These are phyloP conservation scores for Heliconius hortense DNA, from an alignment of 2,888 invertebrate species.

Conservation along the genomic window DNA sequence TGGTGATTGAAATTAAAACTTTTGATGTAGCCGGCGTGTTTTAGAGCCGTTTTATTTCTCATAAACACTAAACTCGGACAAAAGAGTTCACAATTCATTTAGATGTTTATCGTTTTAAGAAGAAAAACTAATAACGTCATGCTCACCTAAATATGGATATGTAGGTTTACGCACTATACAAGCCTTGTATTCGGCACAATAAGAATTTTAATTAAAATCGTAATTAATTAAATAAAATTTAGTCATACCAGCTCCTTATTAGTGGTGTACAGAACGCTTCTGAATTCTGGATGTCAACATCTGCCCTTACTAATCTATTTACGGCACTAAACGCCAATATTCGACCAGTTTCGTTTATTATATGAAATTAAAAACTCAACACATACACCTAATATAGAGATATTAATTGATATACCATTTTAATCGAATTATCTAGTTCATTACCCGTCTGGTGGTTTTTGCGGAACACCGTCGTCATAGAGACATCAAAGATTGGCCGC, in stretches of 20 bases:
- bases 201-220: neutral
- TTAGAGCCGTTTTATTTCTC: slow-evolving; percentile 68
- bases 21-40: slow-evolving; percentile 46
- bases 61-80: slow-evolving; percentile 66
- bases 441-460: slow-evolving; percentile 35
- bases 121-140: slow-evolving; percentile 74
- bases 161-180: slow-evolving; percentile 26
- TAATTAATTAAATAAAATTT: too few species aligned
- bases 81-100: slow-evolving; percentile 71
- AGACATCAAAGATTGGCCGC: slow-evolving; percentile 71
- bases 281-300: slow-evolving; percentile 9
- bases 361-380: slow-evolving; percentile 21
- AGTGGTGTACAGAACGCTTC: neutral
- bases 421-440: slow-evolving; percentile 40
- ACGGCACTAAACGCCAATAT: neutral
- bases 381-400: slow-evolving; percentile 11
- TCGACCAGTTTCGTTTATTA: slow-evolving; percentile 22
- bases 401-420: slow-evolving; percentile 30
- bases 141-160: slow-evolving; percentile 47
- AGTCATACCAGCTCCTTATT: neutral
- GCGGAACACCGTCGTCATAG: slow-evolving; percentile 37
- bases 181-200: slow-evolving; percentile 20
- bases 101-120: slow-evolving; percentile 76
- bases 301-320: slow-evolving; percentile 10
- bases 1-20: slow-evolving; percentile 33